These are phyloP conservation scores for Hemichromis elongatus DNA, from an alignment of 2,113 vertebrate species.

Conservation along the genomic window DNA sequence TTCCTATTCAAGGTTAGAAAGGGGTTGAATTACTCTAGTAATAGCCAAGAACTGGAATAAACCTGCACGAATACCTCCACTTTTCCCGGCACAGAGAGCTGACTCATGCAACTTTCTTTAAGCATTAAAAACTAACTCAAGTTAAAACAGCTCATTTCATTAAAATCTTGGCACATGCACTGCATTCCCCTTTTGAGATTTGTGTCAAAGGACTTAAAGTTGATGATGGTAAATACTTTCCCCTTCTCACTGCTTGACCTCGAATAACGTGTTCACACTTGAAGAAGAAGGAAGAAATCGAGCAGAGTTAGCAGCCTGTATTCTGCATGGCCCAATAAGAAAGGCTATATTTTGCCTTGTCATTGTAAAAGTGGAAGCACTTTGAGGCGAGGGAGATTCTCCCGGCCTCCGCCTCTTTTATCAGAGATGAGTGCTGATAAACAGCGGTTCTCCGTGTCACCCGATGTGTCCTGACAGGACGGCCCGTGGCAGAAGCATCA, in stretches of 20 bases:
- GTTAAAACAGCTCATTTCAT: slow-evolving; percentile 39
- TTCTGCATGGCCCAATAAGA: background rate
- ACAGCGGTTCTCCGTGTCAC: background rate
- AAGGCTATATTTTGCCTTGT: background rate
- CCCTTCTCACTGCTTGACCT: background rate
- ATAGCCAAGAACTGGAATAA: background rate
- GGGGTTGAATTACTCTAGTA: background rate
- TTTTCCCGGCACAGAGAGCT: background rate
- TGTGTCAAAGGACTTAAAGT: slow-evolving; percentile 12
- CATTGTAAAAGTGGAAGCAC: background rate
- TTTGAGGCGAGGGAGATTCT: background rate
- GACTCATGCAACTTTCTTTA: slow-evolving; percentile 28
- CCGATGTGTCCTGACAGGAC: slow-evolving; percentile 26
- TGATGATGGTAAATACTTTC: slow-evolving; percentile 7
- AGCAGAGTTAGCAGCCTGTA: background rate
- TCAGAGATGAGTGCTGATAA: slow-evolving; percentile 24
- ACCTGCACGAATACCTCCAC: slow-evolving; percentile 11
- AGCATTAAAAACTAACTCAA: slow-evolving; percentile 17
- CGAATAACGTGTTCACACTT: background rate
- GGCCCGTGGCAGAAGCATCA: background rate
- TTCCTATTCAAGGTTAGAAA: background rate
- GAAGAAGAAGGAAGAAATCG: background rate
- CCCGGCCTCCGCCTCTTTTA: background rate
- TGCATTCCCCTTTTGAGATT: background rate
- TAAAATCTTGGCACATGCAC: slow-evolving; percentile 24